A percentile compares a stretch with the other conserved stretches of the same genome.
These are phyloP conservation scores for Metallyticus violacea DNA, from an alignment of 2,888 invertebrate genomes.

Conservation along the genomic window DNA sequence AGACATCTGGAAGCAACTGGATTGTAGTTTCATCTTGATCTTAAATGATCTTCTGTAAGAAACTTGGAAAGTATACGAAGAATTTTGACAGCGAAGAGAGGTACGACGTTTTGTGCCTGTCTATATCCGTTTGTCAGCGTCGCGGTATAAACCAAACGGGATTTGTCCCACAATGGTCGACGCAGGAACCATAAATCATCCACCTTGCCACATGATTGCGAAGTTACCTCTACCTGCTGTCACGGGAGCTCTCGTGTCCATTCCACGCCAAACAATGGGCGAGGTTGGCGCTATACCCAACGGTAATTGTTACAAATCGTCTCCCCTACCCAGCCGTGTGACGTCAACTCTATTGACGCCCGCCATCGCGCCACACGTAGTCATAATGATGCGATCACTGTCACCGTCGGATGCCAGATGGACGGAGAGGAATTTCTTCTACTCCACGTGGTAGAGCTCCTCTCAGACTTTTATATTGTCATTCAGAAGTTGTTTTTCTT, in stretches of 20 bases:
- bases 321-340: not conserved
- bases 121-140: too few relatives aligned
- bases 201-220: not conserved
- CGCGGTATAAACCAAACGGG: too few relatives aligned
- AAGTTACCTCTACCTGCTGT: not conserved
- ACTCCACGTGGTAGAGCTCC: not conserved
- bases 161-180: too few relatives aligned
- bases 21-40: too few relatives aligned
- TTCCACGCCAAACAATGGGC: not conserved
- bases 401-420: not conserved
- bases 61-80: too few relatives aligned
- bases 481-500: too few relatives aligned
- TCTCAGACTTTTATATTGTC: too few relatives aligned
- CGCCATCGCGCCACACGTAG: not conserved
- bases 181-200: not conserved
- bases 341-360: not conserved
- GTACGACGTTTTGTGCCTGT: not conserved
- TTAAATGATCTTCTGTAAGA: too few relatives aligned
- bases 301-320: slow-evolving; percentile 19
- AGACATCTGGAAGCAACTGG: too few relatives aligned
- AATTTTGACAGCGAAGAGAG: too few relatives aligned
- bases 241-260: too few relatives aligned
- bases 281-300: not conserved
- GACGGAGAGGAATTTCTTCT: not conserved
- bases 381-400: slow-evolving; percentile 8